Evolutionary conservation across 1,140 invertebrate species (phyloP).

Genomic region (Hypsibius dujardini): DNA sequence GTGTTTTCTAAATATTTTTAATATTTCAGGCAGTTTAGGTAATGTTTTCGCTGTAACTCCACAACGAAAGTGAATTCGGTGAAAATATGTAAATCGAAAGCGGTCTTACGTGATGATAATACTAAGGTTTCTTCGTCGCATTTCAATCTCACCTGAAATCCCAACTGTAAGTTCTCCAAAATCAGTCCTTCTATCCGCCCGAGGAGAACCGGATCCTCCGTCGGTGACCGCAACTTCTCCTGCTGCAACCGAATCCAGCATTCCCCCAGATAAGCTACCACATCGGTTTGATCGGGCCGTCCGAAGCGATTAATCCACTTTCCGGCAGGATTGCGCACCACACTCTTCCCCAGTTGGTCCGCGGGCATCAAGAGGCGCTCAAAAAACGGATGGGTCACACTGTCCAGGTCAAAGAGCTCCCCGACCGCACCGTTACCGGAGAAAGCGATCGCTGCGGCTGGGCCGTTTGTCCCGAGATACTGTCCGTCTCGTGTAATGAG

Average conservation of each 20-base stretch:
- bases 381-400: neutral
- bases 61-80: too few species aligned
- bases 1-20: too few species aligned
- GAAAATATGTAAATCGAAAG: neutral
- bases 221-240: neutral
- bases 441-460: neutral
- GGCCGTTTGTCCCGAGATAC: neutral
- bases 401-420: neutral
- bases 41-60: too few species aligned
- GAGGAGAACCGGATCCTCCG: neutral
- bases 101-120: neutral
- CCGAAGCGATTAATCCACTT: neutral
- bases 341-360: neutral
- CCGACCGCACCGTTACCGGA: neutral
- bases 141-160: neutral
- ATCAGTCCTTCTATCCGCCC: neutral
- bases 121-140: neutral
- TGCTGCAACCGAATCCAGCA: neutral
- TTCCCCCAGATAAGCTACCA: constrained; percentile 1
- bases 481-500: neutral
- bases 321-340: neutral
- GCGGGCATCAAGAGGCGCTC: neutral
- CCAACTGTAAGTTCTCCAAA: neutral
- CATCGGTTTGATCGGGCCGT: constrained; percentile 5
- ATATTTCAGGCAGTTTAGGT: too few species aligned